Conservation (phyloP, 1,140 invertebrate genomes). For the Portunus trituberculatus region DNA sequence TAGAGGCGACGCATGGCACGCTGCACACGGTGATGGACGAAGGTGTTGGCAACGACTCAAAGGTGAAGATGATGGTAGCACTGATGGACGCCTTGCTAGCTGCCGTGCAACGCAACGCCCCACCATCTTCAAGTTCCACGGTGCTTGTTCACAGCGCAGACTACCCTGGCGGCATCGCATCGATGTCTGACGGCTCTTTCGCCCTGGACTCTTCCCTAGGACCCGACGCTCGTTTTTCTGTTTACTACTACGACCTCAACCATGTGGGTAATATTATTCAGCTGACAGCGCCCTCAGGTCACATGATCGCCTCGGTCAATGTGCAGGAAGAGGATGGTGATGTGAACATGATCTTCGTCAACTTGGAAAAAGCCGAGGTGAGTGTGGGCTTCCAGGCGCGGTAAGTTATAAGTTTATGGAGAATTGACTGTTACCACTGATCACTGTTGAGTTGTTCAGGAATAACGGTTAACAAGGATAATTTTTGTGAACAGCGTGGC, state of each 20-base stretch:
- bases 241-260: slow-evolving; percentile 78
- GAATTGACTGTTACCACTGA: neutral
- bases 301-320: slow-evolving; percentile 68
- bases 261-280: slow-evolving; percentile 74
- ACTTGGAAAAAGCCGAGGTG: slow-evolving; percentile 72
- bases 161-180: slow-evolving; percentile 73
- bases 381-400: neutral
- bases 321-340: slow-evolving; percentile 76
- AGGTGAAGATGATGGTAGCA: slow-evolving; percentile 81
- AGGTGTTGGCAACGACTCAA: slow-evolving; percentile 81
- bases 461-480: neutral
- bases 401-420: neutral
- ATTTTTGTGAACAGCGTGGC: slow-evolving; percentile 49
- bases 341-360: slow-evolving; percentile 77
- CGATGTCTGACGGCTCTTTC: slow-evolving; percentile 78
- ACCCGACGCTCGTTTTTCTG: slow-evolving; percentile 77
- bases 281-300: slow-evolving; percentile 68
- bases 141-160: slow-evolving; percentile 70
- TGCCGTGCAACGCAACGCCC: slow-evolving; percentile 49
- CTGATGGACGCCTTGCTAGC: slow-evolving; percentile 76
- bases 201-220: slow-evolving; percentile 78
- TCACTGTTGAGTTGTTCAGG: neutral
- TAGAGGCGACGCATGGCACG: slow-evolving; percentile 78
- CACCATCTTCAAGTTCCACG: slow-evolving; percentile 48
- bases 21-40: slow-evolving; percentile 82